phyloP scores from a whole-genome alignment of 2,113 vertebrate species.

The Mustelus asterias region DNA sequence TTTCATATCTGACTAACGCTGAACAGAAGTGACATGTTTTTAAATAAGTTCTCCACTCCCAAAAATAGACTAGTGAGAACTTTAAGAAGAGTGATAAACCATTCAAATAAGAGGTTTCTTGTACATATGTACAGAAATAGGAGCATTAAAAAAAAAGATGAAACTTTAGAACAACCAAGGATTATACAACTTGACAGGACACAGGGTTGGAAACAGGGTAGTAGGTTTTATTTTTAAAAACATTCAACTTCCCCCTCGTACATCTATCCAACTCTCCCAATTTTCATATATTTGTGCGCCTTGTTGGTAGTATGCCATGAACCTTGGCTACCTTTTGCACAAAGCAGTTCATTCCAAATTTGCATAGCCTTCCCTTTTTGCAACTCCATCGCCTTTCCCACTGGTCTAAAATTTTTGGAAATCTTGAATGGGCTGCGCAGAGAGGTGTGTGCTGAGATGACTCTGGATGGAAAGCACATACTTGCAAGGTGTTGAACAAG shows the following conservation, averaged over 20 bases:
- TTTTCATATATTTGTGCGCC: neutral
- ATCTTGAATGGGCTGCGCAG: neutral
- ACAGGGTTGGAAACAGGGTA: neutral
- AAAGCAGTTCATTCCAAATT: neutral
- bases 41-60: neutral
- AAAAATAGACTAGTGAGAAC: neutral
- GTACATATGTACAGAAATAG: neutral
- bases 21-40: neutral
- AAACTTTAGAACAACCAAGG: neutral
- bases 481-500: neutral
- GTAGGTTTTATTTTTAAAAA: neutral
- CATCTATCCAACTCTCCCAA: neutral
- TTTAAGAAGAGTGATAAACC: neutral
- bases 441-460: neutral
- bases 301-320: neutral
- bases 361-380: neutral
- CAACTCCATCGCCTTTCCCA: neutral
- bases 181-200: neutral
- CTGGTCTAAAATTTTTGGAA: neutral
- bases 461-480: neutral
- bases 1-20: neutral
- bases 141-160: neutral
- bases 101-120: neutral
- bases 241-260: neutral
- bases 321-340: neutral